These are phyloP conservation scores for Noctilio leporinus DNA, from an alignment of 2,113 vertebrate species.

Conservation along the genomic window DNA sequence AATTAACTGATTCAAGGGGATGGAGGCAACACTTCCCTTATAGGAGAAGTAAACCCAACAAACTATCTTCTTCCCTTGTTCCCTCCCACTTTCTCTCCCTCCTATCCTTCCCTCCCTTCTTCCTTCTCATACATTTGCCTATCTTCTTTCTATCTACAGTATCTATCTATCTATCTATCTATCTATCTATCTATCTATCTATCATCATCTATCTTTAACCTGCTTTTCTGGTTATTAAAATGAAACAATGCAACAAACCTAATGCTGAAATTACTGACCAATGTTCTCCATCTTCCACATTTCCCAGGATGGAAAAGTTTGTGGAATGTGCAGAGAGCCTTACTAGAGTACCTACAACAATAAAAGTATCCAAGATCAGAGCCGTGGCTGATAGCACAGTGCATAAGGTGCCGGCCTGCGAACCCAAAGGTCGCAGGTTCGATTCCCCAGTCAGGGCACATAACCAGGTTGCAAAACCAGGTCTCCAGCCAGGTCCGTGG, in stretches of 20 bases:
- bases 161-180: not conserved
- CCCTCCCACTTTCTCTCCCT: not conserved
- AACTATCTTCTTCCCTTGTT: not conserved
- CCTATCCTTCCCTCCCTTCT: not conserved
- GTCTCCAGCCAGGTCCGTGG: no score
- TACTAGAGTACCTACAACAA: not conserved
- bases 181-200: not conserved
- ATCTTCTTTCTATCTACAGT: not conserved
- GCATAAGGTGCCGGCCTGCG: no score
- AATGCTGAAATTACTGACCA: not conserved
- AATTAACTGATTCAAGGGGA: constrained; percentile 18
- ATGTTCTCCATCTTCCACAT: not conserved
- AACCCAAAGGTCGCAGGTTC: no score
- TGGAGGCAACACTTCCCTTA: not conserved
- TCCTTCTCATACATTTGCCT: no score
- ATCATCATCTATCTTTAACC: not conserved
- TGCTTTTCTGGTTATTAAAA: not conserved
- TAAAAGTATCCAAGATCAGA: not conserved
- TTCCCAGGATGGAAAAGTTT: not conserved
- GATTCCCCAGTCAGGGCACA: no score
- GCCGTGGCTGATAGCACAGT: no score
- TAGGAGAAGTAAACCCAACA: not conserved
- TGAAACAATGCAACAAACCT: not conserved
- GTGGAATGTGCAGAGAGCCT: not conserved
- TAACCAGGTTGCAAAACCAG: no score